Evolutionary conservation across 2,888 invertebrate genomes (phyloP).

Genomic region (Heliconius charithonia): DNA sequence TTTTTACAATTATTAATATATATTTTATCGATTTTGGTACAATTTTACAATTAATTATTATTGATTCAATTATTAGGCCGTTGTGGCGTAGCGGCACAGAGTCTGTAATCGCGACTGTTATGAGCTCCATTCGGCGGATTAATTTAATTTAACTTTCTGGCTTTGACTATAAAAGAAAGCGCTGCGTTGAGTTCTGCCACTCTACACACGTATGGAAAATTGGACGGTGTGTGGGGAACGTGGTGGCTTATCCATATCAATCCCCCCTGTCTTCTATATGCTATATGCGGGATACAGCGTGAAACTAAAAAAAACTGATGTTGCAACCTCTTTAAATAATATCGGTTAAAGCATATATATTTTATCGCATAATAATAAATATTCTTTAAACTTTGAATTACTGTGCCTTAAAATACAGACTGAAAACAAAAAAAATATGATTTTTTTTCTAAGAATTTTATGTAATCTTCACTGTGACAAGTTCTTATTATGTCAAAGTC

Average conservation of each 20-base stretch:
- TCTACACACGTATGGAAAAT: too few species aligned
- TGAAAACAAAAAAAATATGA: background rate
- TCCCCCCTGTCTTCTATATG: too few species aligned
- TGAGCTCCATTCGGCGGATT: background rate
- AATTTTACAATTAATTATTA: background rate
- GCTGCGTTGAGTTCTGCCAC: background rate
- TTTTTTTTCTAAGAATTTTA: background rate
- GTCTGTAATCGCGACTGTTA: too few species aligned
- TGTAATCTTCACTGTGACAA: background rate
- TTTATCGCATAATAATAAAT: background rate
- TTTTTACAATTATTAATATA: slow-evolving; percentile 1
- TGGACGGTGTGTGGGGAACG: too few species aligned
- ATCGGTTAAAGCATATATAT: background rate
- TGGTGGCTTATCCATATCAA: background rate
- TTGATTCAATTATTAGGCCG: background rate
- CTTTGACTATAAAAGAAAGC: background rate
- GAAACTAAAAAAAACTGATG: background rate
- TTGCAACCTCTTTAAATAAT: background rate
- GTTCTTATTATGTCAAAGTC: background rate
- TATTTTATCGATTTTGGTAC: slow-evolving; percentile 21
- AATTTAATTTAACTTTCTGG: background rate
- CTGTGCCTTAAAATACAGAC: background rate
- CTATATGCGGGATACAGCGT: background rate
- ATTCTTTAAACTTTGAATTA: background rate
- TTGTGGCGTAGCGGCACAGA: too few species aligned